A percentile compares a stretch with the other conserved stretches of the same genome.
Conservation (phyloP, 2,113 vertebrate species). For the Trogon melanurus region DNA sequence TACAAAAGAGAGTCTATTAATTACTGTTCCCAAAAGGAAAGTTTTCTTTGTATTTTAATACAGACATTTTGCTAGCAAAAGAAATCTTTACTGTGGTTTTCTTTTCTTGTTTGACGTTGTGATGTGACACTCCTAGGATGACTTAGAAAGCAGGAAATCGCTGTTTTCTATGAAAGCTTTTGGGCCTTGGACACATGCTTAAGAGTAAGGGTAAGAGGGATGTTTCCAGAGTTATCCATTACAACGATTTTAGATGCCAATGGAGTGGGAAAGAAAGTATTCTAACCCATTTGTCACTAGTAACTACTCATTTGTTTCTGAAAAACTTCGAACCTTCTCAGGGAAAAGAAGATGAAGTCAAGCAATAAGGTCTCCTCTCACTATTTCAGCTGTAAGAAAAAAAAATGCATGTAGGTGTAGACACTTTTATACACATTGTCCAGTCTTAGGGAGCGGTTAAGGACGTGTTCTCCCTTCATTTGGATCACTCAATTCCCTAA, state of each 20-base stretch:
- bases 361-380: not conserved
- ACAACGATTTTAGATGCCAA: not conserved
- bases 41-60: constrained; percentile 66
- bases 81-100: constrained; percentile 20
- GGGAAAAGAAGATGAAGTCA: not conserved
- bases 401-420: not conserved
- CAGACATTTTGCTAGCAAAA: constrained; percentile 57
- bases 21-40: constrained; percentile 10
- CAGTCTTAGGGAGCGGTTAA: not conserved
- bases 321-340: not conserved
- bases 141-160: not conserved
- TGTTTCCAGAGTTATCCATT: not conserved
- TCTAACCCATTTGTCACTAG: not conserved
- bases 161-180: not conserved
- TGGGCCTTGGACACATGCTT: not conserved
- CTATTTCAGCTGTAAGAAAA: not conserved
- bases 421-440: not conserved
- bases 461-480: not conserved
- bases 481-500: not conserved
- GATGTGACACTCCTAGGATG: not conserved
- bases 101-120: not conserved
- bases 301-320: not conserved
- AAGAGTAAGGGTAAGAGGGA: not conserved
- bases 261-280: not conserved
- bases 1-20: not conserved